A percentile compares a stretch with the other conserved stretches of the same genome.
Conservation (phyloP, 2,797 vertebrate species). For the Simalia tracyae region DNA sequence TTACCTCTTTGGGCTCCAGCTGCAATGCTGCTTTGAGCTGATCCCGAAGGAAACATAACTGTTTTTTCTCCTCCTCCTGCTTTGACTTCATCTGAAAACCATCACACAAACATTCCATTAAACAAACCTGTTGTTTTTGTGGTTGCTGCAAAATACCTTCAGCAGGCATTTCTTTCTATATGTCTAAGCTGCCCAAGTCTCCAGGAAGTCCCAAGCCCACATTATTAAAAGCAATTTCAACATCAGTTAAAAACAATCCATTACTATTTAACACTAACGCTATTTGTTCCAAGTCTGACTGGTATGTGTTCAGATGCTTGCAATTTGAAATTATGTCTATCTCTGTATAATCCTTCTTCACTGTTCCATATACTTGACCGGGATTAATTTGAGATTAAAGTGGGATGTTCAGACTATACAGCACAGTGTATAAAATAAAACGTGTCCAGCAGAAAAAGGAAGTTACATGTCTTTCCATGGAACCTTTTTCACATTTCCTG, state of each 20-base stretch:
- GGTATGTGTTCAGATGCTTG: background rate
- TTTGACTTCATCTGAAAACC: constrained; percentile 79
- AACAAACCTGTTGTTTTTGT: background rate
- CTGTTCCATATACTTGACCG: background rate
- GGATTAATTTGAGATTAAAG: background rate
- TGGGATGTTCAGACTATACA: background rate
- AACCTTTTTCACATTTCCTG: background rate
- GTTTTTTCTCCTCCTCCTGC: constrained; percentile 82
- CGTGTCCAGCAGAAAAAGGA: background rate
- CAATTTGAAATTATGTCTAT: background rate
- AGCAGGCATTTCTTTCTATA: background rate
- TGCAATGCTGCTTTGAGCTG: constrained; percentile 71
- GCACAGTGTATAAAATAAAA: background rate
- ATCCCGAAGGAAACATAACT: constrained; percentile 78
- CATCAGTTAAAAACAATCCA: background rate
- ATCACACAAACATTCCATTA: background rate
- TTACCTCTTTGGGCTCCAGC: constrained; percentile 76
- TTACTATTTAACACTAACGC: background rate
- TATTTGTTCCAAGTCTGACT: background rate
- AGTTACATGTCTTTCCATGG: background rate
- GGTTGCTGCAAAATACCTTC: background rate
- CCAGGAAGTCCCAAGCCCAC: background rate
- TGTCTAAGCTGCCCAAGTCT: background rate
- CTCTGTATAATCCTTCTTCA: background rate
- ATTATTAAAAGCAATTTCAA: background rate